Evolutionary conservation across 2,888 invertebrate genomes (phyloP).

Genomic region (Campoplex nolae): DNA sequence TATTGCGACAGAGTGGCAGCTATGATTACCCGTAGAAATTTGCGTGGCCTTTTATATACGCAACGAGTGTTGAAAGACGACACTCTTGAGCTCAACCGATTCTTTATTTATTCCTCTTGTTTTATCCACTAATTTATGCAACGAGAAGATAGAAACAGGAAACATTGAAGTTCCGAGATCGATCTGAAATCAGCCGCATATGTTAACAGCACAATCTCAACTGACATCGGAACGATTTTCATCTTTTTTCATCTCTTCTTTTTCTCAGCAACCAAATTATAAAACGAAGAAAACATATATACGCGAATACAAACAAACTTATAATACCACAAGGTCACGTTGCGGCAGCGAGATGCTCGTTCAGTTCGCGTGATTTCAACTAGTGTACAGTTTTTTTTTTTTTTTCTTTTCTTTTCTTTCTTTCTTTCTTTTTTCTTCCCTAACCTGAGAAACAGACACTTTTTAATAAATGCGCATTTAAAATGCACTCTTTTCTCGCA

Average conservation of each 20-base stretch:
- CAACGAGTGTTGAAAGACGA: slow-evolving; percentile 49
- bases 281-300: background rate
- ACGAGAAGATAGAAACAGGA: background rate
- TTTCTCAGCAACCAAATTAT: background rate
- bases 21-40: slow-evolving; percentile 75
- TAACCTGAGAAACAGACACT: background rate
- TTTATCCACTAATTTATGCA: slow-evolving; percentile 11
- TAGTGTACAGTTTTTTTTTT: background rate
- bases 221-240: background rate
- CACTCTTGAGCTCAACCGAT: slow-evolving; percentile 30
- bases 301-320: background rate
- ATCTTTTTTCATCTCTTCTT: background rate
- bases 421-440: background rate
- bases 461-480: slow-evolving; percentile 24
- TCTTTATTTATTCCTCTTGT: slow-evolving; percentile 22
- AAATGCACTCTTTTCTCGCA: slow-evolving; percentile 9
- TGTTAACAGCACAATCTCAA: background rate
- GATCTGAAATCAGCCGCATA: background rate
- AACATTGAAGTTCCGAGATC: background rate
- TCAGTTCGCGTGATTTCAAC: background rate
- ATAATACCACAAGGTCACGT: background rate
- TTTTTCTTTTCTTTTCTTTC: background rate
- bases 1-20: slow-evolving; percentile 73
- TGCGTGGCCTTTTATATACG: slow-evolving; percentile 51
- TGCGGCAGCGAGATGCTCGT: too few relatives aligned